A percentile compares a stretch with the other conserved stretches of the same genome.
Conservation (phyloP, 2,888 invertebrate genomes). For the Nycteola revayana region DNA sequence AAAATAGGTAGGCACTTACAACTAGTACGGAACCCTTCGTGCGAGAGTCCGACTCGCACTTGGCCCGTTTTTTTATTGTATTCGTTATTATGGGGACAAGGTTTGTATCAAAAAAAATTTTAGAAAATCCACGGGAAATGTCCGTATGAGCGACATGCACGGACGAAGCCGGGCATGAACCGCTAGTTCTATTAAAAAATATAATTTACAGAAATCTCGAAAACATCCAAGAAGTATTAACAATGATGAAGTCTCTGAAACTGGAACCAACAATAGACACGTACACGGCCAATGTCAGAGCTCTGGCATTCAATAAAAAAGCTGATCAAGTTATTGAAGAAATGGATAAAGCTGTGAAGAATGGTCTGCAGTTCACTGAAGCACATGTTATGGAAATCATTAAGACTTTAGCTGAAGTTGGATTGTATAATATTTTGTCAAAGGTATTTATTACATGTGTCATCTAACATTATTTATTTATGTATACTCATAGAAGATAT, state of each 20-base stretch:
- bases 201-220: conserved; percentile 56
- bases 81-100: no score
- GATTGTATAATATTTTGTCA: conserved; percentile 47
- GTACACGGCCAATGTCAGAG: conserved; percentile 71
- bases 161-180: no score
- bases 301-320: conserved; percentile 73
- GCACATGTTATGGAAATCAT: conserved; percentile 74
- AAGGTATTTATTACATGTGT: conserved; percentile 53
- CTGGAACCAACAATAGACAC: conserved; percentile 72
- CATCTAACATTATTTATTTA: no score
- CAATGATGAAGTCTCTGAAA: conserved; percentile 82
- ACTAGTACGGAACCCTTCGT: no score
- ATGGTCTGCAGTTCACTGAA: conserved; percentile 56
- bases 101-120: no score
- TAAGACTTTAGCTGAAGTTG: conserved; percentile 54
- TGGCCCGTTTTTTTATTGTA: no score
- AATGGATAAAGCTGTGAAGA: conserved; percentile 47
- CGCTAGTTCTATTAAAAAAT: no score
- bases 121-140: no score
- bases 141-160: no score
- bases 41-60: no score
- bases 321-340: conserved; percentile 50
- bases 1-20: no score
- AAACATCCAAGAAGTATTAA: conserved; percentile 73
- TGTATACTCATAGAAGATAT: no score